Evolutionary conservation across 2,113 vertebrate genomes (phyloP), one percentile per base, ranked within the genome.

Genomic region (Malaclemys terrapin): DNA sequence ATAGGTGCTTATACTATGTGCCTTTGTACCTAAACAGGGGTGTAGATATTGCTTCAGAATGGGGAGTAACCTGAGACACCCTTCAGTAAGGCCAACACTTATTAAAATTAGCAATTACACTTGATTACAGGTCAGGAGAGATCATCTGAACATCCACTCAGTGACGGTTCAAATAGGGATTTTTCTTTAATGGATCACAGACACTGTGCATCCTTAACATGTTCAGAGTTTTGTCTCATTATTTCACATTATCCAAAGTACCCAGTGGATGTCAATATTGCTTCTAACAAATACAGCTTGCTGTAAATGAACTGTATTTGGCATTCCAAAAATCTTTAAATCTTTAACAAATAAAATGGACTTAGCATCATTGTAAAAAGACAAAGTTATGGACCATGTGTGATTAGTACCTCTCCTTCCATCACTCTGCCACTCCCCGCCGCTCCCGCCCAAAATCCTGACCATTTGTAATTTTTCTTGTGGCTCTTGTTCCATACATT

Each of bases 221-320:
- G 38, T 0, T 10, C 35, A 24, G 13, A 85, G 20, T 2, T 81
- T 93, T 80, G 6, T 72, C 16, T 81, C 50, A 10, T 2, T 89
- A 10, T 27, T 91, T 94, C 82, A 42, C 52, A 82, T 69, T 80
- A 14, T 19, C 42, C 82, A 87, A 87, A 94, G 79, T 49, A 6
- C 29, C 13, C 42, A 59, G 53, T 75, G 79, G 49, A 7, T 54
- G 8, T 80, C 59, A 62, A 29, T 47, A 13, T 38, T 84, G 76
- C 22, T 42, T 85, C 82, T 85, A 27, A 31, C 10, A 62, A 62
- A 2, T 27, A 38, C 80, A 76, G 20, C 7, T 25, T 49, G 11
- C 24, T 29, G 72, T 19, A 52, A 54, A 59, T 9, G 42, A 22
- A 31, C 85, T 17, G 4, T 42, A 0, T 0, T 47, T 0, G 3